These are phyloP conservation scores for Diploptera punctata DNA, from an alignment of 2,888 invertebrate genomes.

Conservation along the genomic window DNA sequence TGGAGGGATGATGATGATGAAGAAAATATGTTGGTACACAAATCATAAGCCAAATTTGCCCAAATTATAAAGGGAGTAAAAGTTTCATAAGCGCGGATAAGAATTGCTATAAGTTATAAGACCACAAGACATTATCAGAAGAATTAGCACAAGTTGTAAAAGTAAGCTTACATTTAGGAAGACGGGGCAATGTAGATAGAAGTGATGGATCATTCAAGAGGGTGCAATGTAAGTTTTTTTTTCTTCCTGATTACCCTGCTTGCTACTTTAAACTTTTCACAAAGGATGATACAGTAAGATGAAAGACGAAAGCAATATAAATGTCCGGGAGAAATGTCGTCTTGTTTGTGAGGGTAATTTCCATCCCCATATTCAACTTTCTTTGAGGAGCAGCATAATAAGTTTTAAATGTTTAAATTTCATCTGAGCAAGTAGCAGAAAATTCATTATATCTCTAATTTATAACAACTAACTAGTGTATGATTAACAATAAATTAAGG, in stretches of 20 bases:
- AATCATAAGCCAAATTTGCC: too few species aligned
- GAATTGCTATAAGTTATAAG: too few species aligned
- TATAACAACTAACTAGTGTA: too few species aligned
- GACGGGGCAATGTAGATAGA: not conserved
- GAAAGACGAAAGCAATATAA: not conserved
- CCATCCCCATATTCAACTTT: not conserved
- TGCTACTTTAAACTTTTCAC: not conserved
- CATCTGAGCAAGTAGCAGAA: too few species aligned
- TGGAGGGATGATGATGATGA: too few species aligned
- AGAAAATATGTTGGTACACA: too few species aligned
- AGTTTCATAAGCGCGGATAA: too few species aligned
- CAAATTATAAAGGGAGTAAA: too few species aligned
- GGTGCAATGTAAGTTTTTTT: not conserved
- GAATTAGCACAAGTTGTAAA: not conserved
- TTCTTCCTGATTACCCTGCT: not conserved
- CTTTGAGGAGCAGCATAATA: not conserved
- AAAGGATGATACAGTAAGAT: not conserved
- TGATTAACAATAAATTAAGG: too few species aligned
- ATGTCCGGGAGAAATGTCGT: not conserved
- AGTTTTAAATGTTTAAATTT: too few species aligned
- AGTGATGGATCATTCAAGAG: constrained; percentile 9
- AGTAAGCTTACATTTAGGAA: not conserved
- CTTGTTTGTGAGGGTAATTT: constrained; percentile 12
- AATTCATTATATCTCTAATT: too few species aligned
- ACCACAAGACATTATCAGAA: too few species aligned